Conservation (phyloP, 2,797 vertebrate genomes). For the Arremon aurantiirostris region DNA sequence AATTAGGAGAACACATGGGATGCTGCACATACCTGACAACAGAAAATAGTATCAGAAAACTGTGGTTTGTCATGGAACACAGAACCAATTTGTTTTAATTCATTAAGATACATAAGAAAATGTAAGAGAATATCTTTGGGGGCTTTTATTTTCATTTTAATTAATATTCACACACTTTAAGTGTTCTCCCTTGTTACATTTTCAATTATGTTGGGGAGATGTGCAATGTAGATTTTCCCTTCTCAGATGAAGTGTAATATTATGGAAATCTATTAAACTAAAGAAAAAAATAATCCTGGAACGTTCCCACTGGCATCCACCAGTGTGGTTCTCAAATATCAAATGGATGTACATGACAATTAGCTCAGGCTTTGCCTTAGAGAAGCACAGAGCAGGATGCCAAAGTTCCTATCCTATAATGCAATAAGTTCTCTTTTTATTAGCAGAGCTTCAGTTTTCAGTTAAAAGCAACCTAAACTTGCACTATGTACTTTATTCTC, state of each 20-base stretch:
- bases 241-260: neutral
- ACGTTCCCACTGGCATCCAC: neutral
- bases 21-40: neutral
- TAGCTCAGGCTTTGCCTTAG: conserved; percentile 14
- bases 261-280: neutral
- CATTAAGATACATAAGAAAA: neutral
- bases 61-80: neutral
- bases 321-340: conserved; percentile 25
- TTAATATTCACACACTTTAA: neutral
- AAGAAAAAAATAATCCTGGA: neutral
- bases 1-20: neutral
- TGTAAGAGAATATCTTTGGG: neutral
- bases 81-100: neutral
- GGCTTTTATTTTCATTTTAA: accelerated
- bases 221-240: neutral
- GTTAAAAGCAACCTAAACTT: neutral
- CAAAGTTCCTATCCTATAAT: conserved; percentile 25
- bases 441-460: neutral
- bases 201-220: neutral
- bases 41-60: neutral
- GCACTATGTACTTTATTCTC: neutral
- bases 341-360: conserved; percentile 19
- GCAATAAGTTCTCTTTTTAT: conserved; percentile 13
- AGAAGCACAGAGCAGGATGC: neutral
- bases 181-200: neutral